Base-by-base conservation (phyloP, 2,888 invertebrate genomes). In the Callosobruchus maculatus region DNA sequence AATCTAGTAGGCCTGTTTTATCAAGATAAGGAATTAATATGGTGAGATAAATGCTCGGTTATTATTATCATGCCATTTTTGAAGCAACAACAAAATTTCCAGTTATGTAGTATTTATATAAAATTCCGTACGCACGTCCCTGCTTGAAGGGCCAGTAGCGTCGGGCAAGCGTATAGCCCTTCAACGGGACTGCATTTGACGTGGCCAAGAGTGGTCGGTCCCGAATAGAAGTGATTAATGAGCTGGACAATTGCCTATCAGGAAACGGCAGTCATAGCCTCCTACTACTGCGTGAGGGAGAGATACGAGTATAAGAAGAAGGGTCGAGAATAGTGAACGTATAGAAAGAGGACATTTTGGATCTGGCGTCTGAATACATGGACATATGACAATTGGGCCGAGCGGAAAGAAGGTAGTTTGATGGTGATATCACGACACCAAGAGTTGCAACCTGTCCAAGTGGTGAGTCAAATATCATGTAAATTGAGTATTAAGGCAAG, bases 151-250 rank as follows among this genome's bases (percentile, higher is more conserved):
- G 49, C 49, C 49, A 49, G 49, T 49, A 49, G 49, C 49, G 49
- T 49, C 49, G 49, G 49, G 49, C 49, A 49, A 49, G 49, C 49
- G 68, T 68, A 22, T 22, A 21, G 68, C 68, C 22, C 68, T 68
- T 86, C 85, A 84, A 85, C 85, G 85, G 82, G 83, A 84, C 85
- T 87, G 87, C 85, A 84, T 87, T 87, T 87, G 87, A 87, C 86
- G 85, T 85, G 49, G 49, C 82, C 86, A 86, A 86, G 86, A 86
- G 86, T 85, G 83, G 49, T 18, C 49, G 49, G 49, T 85, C 84
- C 83, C 83, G 85, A 83, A 83, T 83, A 84, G 84, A 82, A 82
- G 83, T 87, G 87, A 87, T 87, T 87, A 87, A 87, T 87, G 87
- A 86, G 85, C 84, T 81, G 85, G 83, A 87, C 87, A 87, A 87